Percentiles rank a stretch among this genome's conserved stretches.
These are phyloP conservation scores for Maconellicoccus hirsutus DNA, from an alignment of 1,140 invertebrate species.

Conservation along the genomic window DNA sequence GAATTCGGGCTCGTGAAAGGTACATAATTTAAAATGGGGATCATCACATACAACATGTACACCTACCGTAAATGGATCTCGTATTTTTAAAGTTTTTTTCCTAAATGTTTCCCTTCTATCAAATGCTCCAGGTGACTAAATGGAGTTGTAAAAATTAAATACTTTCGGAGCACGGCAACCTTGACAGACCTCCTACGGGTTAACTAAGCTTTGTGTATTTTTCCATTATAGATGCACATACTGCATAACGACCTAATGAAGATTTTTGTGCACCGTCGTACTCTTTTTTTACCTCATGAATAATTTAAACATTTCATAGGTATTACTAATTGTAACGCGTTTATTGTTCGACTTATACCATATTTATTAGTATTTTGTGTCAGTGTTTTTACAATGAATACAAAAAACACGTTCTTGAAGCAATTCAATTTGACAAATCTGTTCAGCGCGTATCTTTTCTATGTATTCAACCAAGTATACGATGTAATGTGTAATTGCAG, in stretches of 20 bases:
- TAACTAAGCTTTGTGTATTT: background rate
- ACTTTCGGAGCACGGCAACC: background rate
- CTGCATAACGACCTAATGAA: background rate
- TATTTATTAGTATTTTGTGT: background rate
- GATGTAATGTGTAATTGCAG: background rate
- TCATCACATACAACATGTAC: background rate
- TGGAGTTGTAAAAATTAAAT: slow-evolving; percentile 9
- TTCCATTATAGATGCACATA: slow-evolving; percentile 1
- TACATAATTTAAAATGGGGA: background rate
- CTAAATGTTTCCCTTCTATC: slow-evolving; percentile 1
- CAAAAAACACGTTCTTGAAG: too few species aligned
- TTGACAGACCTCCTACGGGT: slow-evolving; percentile 6
- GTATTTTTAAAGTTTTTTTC: background rate
- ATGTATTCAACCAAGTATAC: background rate
- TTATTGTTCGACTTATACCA: background rate
- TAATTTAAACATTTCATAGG: slow-evolving; percentile 2
- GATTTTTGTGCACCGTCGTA: background rate
- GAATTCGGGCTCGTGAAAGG: background rate
- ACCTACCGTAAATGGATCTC: background rate
- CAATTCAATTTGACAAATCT: too few species aligned
- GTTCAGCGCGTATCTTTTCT: too few species aligned
- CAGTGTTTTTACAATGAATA: too few species aligned
- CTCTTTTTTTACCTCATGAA: background rate
- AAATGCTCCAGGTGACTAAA: slow-evolving; percentile 3
- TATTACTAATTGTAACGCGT: background rate